Percentiles rank a stretch among this genome's conserved stretches.
Conservation (phyloP, 30 jellyfish, hydroid and myxozoan genomes). For the Aurelia aurita complex sp. Pacific region DNA sequence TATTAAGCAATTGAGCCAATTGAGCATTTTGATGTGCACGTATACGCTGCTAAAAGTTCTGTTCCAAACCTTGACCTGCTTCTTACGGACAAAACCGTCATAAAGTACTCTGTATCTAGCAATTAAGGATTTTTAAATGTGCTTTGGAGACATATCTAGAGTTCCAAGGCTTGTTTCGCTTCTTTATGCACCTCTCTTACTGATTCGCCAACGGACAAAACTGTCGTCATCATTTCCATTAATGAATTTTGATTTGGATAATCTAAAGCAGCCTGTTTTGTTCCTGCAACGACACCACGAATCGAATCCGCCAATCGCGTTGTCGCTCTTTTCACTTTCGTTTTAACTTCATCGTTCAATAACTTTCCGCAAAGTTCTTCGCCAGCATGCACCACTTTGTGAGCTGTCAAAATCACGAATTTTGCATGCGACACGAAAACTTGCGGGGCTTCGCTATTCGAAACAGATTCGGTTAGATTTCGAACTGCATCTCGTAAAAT, state of each 20-base stretch:
- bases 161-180: conserved; percentile 80
- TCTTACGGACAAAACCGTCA: no score
- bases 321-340: conserved; percentile 62
- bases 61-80: no score
- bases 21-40: no score
- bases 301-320: conserved; percentile 92
- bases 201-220: conserved; percentile 89
- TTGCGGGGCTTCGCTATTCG: conserved; percentile 91
- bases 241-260: conserved; percentile 85
- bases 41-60: no score
- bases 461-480: conserved; percentile 92
- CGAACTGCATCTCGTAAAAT: conserved; percentile 89
- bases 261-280: conserved; percentile 95
- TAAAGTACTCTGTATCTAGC: not conserved
- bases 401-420: conserved; percentile 95
- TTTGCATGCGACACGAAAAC: conserved; percentile 93
- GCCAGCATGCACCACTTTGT: conserved; percentile 96
- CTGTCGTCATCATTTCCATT: conserved; percentile 97
- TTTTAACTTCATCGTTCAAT: conserved; percentile 46
- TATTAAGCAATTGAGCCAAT: no score
- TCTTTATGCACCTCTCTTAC: conserved; percentile 95
- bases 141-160: not conserved
- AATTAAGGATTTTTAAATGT: not conserved
- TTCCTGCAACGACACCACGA: conserved; percentile 97
- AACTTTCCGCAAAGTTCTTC: conserved; percentile 84